phyloP scores from a whole-genome alignment of 53 echinoderm and acorn worm genomes.

The Holothuria scabra region DNA sequence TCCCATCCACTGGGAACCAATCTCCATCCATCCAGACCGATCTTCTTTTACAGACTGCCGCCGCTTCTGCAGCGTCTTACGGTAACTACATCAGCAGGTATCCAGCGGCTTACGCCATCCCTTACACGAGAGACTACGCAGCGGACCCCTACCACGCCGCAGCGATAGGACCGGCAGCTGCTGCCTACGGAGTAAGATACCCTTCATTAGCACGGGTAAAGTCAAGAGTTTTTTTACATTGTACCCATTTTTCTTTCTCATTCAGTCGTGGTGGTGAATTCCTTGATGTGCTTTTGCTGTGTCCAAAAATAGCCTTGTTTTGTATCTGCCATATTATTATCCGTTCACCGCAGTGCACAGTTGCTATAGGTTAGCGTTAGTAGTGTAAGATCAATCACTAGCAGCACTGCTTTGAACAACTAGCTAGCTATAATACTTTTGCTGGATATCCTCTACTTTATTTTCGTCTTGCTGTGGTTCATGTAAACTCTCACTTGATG shows the following conservation, averaged over 20 bases:
- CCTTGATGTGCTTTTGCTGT: conserved; percentile 53
- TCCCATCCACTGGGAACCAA: conserved; percentile 35
- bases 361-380: no score
- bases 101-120: conserved; percentile 97
- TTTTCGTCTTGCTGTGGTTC: no score
- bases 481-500: no score
- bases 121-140: conserved; percentile 90
- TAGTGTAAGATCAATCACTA: no score
- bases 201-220: conserved; percentile 98
- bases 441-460: no score
- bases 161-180: conserved; percentile 90
- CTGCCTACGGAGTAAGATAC: conserved; percentile 98
- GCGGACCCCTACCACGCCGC: conserved; percentile 92
- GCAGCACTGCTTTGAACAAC: no score
- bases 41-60: conserved; percentile 99
- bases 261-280: conserved; percentile 77
- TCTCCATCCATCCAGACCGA: conserved; percentile 69
- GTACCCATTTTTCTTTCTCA: conserved; percentile 54
- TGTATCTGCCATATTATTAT: conserved; percentile 26
- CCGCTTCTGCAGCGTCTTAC: conserved; percentile 83
- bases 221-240: conserved; percentile 60
- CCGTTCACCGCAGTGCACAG: conserved; percentile 10
- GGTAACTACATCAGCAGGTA: conserved; percentile 98
- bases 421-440: no score
- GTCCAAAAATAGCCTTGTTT: conserved; percentile 50